Evolutionary conservation across 2,113 vertebrate species (phyloP).

Genomic region (Tetrao urogallus): DNA sequence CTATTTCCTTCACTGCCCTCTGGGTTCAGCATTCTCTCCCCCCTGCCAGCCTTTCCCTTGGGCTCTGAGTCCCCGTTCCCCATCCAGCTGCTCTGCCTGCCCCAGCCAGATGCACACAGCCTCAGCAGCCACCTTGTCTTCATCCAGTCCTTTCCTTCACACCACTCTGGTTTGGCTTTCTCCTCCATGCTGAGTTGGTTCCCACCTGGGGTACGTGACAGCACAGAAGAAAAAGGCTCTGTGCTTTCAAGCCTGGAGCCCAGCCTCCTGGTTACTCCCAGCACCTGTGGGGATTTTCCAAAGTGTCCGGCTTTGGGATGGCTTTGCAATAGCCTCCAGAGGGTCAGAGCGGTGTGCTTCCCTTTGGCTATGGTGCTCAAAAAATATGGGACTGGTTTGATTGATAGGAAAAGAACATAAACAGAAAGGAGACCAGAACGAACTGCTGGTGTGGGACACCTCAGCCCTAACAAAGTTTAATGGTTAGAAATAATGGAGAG

Average conservation of each 20-base stretch:
- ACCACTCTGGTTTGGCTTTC: neutral
- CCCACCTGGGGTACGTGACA: neutral
- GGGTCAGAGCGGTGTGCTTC: neutral
- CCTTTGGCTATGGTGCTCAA: neutral
- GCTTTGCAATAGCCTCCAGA: neutral
- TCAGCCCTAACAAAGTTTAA: neutral
- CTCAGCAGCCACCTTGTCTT: constrained; percentile 5
- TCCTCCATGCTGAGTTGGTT: neutral
- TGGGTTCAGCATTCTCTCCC: neutral
- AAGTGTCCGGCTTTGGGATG: neutral
- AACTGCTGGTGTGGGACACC: neutral
- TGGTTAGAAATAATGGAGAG: neutral
- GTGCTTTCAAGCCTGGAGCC: neutral
- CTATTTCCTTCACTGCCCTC: neutral
- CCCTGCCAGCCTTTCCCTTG: neutral
- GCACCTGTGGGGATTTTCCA: neutral
- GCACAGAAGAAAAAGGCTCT: neutral
- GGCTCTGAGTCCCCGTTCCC: neutral
- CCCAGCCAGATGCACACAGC: neutral
- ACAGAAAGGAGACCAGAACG: neutral
- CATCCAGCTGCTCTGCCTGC: neutral
- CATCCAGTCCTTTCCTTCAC: neutral
- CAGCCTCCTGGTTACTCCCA: neutral
- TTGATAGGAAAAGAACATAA: neutral
- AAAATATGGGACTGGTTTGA: neutral